phyloP scores from a whole-genome alignment of 1,140 invertebrate species.

The Gyrodactylus bullatarudis region DNA sequence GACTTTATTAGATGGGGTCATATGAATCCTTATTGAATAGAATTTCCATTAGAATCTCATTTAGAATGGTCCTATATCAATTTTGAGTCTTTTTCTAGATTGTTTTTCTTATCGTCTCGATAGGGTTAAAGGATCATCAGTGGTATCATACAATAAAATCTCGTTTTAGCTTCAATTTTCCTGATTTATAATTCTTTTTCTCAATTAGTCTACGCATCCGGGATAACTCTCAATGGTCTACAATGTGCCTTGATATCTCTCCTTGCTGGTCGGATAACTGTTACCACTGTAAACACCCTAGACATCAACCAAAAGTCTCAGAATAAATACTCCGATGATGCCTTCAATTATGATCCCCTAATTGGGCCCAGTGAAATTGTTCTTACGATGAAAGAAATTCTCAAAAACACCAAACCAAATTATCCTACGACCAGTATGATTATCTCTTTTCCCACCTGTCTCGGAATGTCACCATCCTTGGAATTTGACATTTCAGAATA shows the following conservation, averaged over 20 bases:
- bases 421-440: neutral
- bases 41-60: no score
- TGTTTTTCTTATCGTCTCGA: no score
- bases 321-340: no score
- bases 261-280: neutral
- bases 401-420: neutral
- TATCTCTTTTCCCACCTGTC: neutral
- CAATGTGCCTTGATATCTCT: neutral
- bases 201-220: neutral
- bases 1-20: no score
- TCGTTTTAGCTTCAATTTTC: no score
- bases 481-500: neutral
- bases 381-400: neutral
- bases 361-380: neutral
- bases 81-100: no score
- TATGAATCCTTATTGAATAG: no score
- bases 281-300: neutral
- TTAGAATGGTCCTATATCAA: no score
- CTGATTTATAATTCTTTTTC: no score
- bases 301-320: neutral
- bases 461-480: neutral
- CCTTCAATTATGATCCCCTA: neutral
- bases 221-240: neutral
- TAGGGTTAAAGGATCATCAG: no score
- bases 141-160: no score